Evolutionary conservation across 30 jellyfish, hydroid and myxozoan species (phyloP), one percentile per base, ranked within the genome.

Genomic region (Aurelia coerulea): DNA sequence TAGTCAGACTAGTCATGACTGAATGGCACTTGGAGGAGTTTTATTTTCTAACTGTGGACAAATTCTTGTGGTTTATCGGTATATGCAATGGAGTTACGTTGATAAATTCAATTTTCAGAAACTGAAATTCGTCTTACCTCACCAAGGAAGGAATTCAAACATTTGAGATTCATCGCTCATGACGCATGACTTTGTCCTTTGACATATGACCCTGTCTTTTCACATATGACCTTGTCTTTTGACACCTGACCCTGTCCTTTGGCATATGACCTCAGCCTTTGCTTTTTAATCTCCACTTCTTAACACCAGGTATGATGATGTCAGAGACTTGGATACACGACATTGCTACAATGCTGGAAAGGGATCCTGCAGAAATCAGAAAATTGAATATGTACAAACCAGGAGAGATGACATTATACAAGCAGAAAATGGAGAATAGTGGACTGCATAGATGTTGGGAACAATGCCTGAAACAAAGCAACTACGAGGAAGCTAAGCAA

Each of bases 341-440:
- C 23, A 49, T 79, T 46, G 89, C 80, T 1, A 18, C 64, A 14
- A 31, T 60, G 14, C 78, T 79, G n/a, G 71, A 13, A 9, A 62
- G 63, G 33, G 89, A 79, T 35, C 89, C 89, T 10, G 73, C 79
- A 62, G 79, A 79, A 29, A 46, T 79, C 64, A 62, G 89, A 62
- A 49, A 62, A 23, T 62, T 29, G 89, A 62, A 79, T 67, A 6
- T 79, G 89, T 62, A 11, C 50, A 65, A 50, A 39, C 60, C 65
- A 0, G 89, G 79, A 16, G 78, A 79, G 32, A 15, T 62, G 59
- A 79, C 80, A 42, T 80, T 62, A 41, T 64, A 79, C 39, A 79
- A 79, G 51, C 89, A 79, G 50, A 5, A 13, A 14, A 79, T 79
- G 76, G 89, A 79, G 56, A 65, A 78, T 15, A 46, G 56, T 46